Percentiles rank a stretch among this genome's conserved stretches.
phyloP scores from a whole-genome alignment of 1,140 invertebrate genomes.

The Maniola jurtina region DNA sequence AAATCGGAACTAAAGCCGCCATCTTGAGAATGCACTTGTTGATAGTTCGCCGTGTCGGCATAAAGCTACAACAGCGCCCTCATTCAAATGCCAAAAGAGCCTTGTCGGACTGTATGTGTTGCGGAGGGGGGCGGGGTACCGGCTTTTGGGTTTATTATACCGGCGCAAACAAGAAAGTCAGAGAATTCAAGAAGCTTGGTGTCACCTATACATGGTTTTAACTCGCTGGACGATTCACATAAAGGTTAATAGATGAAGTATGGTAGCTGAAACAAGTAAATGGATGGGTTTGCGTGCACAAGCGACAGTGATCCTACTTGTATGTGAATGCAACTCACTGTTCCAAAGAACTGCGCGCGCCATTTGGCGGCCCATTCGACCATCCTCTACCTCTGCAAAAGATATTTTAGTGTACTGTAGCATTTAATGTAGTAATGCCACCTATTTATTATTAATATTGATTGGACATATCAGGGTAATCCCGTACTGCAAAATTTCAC shows the following conservation, averaged over 20 bases:
- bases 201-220: background rate
- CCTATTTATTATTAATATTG: conserved; percentile 38
- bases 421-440: conserved; percentile 44
- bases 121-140: no score
- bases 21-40: no score
- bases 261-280: background rate
- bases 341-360: conserved; percentile 89
- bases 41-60: no score
- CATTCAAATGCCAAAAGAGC: no score
- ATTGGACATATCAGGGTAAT: no score
- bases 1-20: no score
- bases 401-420: conserved; percentile 38
- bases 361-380: conserved; percentile 85
- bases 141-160: no score
- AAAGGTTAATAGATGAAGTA: background rate
- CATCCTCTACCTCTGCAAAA: conserved; percentile 88
- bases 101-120: no score
- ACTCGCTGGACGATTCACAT: background rate
- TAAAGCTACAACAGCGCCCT: no score
- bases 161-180: no score
- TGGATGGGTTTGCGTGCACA: conserved; percentile 37
- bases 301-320: conserved; percentile 47
- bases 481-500: no score
- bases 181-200: background rate
- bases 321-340: conserved; percentile 81